A percentile compares a stretch with the other conserved stretches of the same genome.
Evolutionary conservation across 2,888 invertebrate genomes (phyloP).

Genomic region (Lobophora halterata): DNA sequence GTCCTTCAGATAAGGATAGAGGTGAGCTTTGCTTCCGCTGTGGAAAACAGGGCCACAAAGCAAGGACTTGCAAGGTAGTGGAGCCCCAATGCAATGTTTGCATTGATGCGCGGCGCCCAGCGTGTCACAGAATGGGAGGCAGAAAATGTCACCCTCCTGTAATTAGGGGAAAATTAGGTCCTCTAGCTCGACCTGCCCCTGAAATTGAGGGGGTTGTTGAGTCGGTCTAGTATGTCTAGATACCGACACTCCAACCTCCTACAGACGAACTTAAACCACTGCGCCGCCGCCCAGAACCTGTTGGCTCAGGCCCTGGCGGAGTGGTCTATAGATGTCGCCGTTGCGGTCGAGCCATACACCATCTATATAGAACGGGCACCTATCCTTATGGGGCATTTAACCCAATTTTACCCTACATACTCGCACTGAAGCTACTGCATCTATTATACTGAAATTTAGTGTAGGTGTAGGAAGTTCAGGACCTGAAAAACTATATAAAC

Average conservation of each 20-base stretch:
- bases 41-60: neutral
- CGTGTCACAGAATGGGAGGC: slow-evolving; percentile 2
- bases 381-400: too few relatives aligned
- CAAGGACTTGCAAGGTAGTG: neutral
- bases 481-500: too few relatives aligned
- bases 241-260: neutral
- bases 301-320: neutral
- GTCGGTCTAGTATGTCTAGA: neutral
- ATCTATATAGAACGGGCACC: too few relatives aligned
- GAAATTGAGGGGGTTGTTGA: neutral
- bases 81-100: slow-evolving; percentile 1
- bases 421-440: too few relatives aligned
- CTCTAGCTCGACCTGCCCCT: neutral
- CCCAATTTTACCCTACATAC: too few relatives aligned
- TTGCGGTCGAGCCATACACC: too few relatives aligned
- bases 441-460: too few relatives aligned
- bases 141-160: neutral
- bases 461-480: too few relatives aligned
- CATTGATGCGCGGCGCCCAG: neutral
- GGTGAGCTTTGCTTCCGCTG: slow-evolving; percentile 4
- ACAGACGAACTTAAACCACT: slow-evolving; percentile 29
- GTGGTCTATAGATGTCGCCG: too few relatives aligned
- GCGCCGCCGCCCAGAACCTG: slow-evolving; percentile 22
- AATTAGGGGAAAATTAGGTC: neutral
- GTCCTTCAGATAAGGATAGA: neutral